Evolutionary conservation across 2,888 invertebrate species (phyloP), one percentile per base, ranked within the genome.

Genomic region (Drosophila kuntzei): DNA sequence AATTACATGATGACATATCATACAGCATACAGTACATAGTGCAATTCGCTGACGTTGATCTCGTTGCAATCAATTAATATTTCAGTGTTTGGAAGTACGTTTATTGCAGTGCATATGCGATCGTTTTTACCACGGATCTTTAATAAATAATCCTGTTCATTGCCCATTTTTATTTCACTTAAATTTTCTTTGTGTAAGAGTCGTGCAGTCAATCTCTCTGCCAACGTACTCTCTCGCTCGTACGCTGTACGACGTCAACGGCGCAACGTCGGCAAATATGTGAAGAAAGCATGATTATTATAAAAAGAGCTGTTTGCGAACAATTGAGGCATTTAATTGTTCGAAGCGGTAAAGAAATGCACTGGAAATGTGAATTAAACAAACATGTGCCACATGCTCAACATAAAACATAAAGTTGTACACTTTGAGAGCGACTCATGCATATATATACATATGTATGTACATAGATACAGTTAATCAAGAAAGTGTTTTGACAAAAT

Each of bases 1-100:
- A 78, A 79, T 79, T 86, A 86, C 80, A 86, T 86, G 73, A 80
- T 78, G 79, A 78, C 71, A 76, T 69, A 59, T 72, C 14, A 44
- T 57, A 60, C 14, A 47, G 58, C n/a, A 47, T 57, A 64, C 61
- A 61, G 55, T 55, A 22, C 55, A 55, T 54, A 77, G 46, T 73
- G 65, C 66, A 73, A 62, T 46, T 50, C 49, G 46, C 68, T 63
- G 62, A 65, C 60, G 57, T 69, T 64, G 32, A 43, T 34, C 14
- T 34, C 16, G 34, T 20, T 32, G 22, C 36, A 46, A 41, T 54
- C 25, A 4, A 41, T n/a, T 16, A 14, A 4, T 0, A 11, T 41
- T 12, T 36, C 7, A 20, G 12, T 6, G 50, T 36, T 27, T 2
- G 34, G 7, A 41, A 39, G 8, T 58, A 12, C n/a, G 9, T 12